phyloP scores from a whole-genome alignment of 2,797 vertebrate genomes.

The Liasis olivaceus region DNA sequence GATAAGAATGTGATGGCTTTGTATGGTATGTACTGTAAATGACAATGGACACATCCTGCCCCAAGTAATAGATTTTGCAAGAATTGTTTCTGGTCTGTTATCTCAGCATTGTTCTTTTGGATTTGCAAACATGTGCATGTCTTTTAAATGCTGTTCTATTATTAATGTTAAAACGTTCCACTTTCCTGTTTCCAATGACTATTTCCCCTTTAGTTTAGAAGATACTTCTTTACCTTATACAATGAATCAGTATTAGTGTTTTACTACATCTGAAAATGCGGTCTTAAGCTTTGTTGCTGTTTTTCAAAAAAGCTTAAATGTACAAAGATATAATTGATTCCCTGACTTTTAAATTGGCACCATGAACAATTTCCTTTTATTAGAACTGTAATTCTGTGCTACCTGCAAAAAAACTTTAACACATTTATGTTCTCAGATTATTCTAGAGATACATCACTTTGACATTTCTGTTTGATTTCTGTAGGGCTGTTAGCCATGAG shows the following conservation, averaged over 20 bases:
- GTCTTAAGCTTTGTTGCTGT: constrained; percentile 20
- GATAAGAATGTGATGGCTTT: neutral
- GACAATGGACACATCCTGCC: constrained; percentile 4
- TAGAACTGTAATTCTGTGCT: neutral
- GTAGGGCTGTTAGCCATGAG: neutral
- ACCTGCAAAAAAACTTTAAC: neutral
- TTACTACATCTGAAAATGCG: constrained; percentile 36
- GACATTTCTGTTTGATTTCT: neutral
- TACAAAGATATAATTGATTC: fast-evolving
- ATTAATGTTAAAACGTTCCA: constrained; percentile 69
- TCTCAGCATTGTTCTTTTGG: constrained; percentile 7
- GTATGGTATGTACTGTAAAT: neutral
- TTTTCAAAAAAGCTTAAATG: neutral
- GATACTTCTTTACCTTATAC: constrained; percentile 80
- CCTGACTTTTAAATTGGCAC: neutral
- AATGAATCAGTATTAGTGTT: constrained; percentile 66
- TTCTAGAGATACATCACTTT: neutral
- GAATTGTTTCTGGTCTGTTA: neutral
- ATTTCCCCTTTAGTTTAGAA: constrained; percentile 85
- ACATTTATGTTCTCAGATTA: neutral
- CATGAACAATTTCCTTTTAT: neutral
- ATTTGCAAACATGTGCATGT: constrained; percentile 3
- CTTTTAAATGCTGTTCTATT: constrained; percentile 42
- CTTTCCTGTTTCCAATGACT: constrained; percentile 90
- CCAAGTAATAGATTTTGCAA: neutral